Evolutionary conservation across 2,888 invertebrate genomes (phyloP), one percentile per base, ranked within the genome.

Genomic region (Eristalis pertinax): DNA sequence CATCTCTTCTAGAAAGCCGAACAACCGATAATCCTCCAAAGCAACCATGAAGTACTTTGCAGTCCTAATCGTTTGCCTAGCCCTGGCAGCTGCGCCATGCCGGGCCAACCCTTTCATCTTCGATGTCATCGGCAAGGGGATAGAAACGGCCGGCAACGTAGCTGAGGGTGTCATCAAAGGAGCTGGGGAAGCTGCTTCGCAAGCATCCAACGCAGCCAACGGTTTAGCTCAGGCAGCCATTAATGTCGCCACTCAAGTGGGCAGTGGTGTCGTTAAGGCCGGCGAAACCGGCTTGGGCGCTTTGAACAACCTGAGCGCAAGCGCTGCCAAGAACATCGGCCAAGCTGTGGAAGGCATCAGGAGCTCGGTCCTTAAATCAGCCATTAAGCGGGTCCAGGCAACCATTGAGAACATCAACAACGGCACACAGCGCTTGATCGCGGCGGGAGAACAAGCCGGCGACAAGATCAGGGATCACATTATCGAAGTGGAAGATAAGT

Each of bases 61-160:
- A 75, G 56, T 83, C 67, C 19, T 86, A 10, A 38, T 78, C 41
- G 70, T 86, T 1, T 86, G 74, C 43, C 26, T 86, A 78, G 78
- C 78, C 67, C 43, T 83, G 3, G 32, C 50, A 5, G n/a, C 65
- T 43, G 70, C 83, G 0, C 86, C 83, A 35, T 7, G 56, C 24
- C 24, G 15, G 11, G 74, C 74, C 2, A 24, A 63, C 11, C 75
- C 83, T 3, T 38, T 29, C 1, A 24, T 62, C 10, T 26, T 72
- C 3, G 83, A 75, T 1, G 26, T 0, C 4, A 86, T 86, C 41
- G 0, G 11, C 10, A 13, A 22, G 11, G 83, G 67, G 0, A 63
- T 83, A 13, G 29, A 10, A 3, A 7, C 24, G 15, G 82, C 70
- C 1, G 70, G 77, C 19, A 43, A 56, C 0, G 5, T 74, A 11